Evolutionary conservation across 2,888 invertebrate genomes (phyloP).

Genomic region (Mamestra brassicae): DNA sequence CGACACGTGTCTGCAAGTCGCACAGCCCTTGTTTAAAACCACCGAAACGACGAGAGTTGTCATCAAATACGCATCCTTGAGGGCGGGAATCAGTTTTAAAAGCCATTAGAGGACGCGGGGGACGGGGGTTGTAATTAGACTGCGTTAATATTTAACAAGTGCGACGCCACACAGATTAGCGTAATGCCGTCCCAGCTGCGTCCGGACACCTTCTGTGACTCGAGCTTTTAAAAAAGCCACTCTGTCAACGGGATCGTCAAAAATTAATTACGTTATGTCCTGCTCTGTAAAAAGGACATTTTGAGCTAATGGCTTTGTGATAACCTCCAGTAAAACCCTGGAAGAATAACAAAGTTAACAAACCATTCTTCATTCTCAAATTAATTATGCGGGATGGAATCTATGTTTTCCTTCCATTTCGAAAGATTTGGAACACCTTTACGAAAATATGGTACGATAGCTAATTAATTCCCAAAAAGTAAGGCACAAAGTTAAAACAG

Average conservation of each 20-base stretch:
- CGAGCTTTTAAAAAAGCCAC: conserved; percentile 85
- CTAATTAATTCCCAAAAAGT: conserved; percentile 75
- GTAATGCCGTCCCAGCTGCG: conserved; percentile 84
- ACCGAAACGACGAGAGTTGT: conserved; percentile 85
- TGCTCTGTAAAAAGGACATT: conserved; percentile 75
- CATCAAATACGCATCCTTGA: conserved; percentile 90
- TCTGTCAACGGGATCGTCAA: conserved; percentile 84
- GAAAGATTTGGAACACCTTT: conserved; percentile 60
- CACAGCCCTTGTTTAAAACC: conserved; percentile 72
- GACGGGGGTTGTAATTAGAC: conserved; percentile 87
- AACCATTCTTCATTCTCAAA: conserved; percentile 12
- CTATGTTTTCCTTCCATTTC: conserved; percentile 76
- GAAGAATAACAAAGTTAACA: conserved; percentile 19
- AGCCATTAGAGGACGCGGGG: conserved; percentile 87
- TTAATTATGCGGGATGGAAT: conserved; percentile 30
- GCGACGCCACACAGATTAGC: conserved; percentile 87
- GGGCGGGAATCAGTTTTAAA: conserved; percentile 91
- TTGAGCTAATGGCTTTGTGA: conserved; percentile 81
- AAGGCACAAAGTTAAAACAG: conserved; percentile 74
- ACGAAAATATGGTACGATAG: conserved; percentile 47
- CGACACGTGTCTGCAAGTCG: conserved; percentile 64
- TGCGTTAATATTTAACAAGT: conserved; percentile 91
- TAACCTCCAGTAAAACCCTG: conserved; percentile 54
- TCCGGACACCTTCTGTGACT: conserved; percentile 83
- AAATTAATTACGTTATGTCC: conserved; percentile 84